Evolutionary conservation across 2,797 vertebrate species (phyloP), one percentile per base, ranked within the genome.

Genomic region (Manis javanica): DNA sequence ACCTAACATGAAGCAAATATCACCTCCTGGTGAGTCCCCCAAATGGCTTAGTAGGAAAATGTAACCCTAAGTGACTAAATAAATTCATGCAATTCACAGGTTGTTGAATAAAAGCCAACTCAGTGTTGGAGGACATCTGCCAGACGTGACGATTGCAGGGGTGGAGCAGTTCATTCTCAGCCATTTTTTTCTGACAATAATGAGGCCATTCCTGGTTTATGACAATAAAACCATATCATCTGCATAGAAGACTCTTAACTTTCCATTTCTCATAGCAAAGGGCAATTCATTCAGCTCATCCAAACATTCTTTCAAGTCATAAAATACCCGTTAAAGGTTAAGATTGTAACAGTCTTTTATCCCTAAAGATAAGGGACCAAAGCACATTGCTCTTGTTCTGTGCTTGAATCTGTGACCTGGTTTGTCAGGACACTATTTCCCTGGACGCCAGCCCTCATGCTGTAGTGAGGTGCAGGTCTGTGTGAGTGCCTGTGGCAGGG

Each of bases 81-180:
- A 46, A 79, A 49, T 4, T 1, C 91, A 26, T 4, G 23, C 23
- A 29, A 87, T 42, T 90, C 57, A 11, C 49, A 69, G 34, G 77
- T 46, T 93, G 90, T 90, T 95, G 90, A 90, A 90, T 83, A 90
- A 88, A 90, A 96, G 95, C 90, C 85, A 95, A 90, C 34, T 85
- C 94, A 4, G 21, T 42, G 37, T 90, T 81, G 84, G 55, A 92
- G 37, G 82, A 49, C 90, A 79, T 78, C 81, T 92, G 92, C 94
- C 95, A 57, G 90, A 84, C 88, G n/a, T 51, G 81, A 72, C 81
- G 49, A 42, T 24, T 1, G 5, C 1, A 21, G 31, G 29, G 5
- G 53, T 39, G 24, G 24, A 69, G 37, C 23, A 16, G 69, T 78
- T 94, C 96, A 85, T 64, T 77, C n/a, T 10, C 55, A 82, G 85